Evolutionary conservation across 2,797 vertebrate genomes (phyloP).

Genomic region (Acanthurus tractus): DNA sequence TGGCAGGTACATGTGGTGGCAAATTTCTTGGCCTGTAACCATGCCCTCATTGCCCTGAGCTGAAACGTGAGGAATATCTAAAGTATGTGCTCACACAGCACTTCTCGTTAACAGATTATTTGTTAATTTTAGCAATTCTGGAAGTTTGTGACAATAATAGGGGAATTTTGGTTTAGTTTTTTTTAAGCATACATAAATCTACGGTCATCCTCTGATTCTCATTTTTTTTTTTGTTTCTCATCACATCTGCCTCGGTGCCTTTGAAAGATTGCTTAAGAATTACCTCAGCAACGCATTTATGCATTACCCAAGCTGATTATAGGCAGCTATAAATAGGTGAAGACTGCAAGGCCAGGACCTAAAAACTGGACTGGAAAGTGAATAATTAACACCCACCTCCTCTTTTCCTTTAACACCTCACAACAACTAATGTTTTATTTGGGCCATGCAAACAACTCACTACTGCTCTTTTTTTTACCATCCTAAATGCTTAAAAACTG

Average conservation of each 20-base stretch:
- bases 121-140: neutral
- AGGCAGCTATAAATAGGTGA: slow-evolving; percentile 56
- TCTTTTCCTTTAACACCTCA: slow-evolving; percentile 23
- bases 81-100: slow-evolving; percentile 58
- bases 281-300: slow-evolving; percentile 52
- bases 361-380: slow-evolving; percentile 55
- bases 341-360: slow-evolving; percentile 39
- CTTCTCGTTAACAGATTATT: neutral
- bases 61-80: slow-evolving; percentile 72
- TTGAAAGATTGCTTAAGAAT: slow-evolving; percentile 41
- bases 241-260: slow-evolving; percentile 7
- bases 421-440: slow-evolving; percentile 44
- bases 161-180: neutral
- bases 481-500: slow-evolving; percentile 2
- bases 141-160: slow-evolving; percentile 4
- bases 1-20: slow-evolving; percentile 70
- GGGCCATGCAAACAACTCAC: slow-evolving; percentile 6
- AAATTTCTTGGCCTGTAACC: slow-evolving; percentile 74
- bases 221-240: slow-evolving; percentile 24
- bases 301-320: slow-evolving; percentile 53
- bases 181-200: neutral
- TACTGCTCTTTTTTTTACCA: slow-evolving; percentile 30
- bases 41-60: slow-evolving; percentile 68
- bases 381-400: slow-evolving; percentile 63
- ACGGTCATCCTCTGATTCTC: neutral